Percentiles rank a stretch among this genome's conserved stretches.
These are phyloP conservation scores for sheep (Ovis aries) DNA, from an alignment of 2,113 vertebrate genomes.

Conservation along the genomic window DNA sequence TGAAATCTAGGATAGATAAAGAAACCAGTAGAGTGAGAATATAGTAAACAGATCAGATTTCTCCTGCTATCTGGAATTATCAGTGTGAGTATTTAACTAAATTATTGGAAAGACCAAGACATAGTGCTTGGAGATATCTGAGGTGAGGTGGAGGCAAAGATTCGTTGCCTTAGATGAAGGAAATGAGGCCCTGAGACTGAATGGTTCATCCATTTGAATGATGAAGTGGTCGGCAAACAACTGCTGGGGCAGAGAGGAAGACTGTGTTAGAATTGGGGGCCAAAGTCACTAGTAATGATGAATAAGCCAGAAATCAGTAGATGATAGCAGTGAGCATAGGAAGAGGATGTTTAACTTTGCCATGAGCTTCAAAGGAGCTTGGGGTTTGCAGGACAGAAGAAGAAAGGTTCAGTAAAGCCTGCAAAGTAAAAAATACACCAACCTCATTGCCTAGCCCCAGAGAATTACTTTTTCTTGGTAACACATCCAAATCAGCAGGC, in stretches of 20 bases:
- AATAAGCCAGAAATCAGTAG: background rate
- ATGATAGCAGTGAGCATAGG: background rate
- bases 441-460: background rate
- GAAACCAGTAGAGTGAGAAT: background rate
- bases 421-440: background rate
- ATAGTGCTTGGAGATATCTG: background rate
- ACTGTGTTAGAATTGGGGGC: background rate
- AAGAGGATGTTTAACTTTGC: background rate
- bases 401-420: background rate
- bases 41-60: background rate
- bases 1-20: background rate
- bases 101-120: background rate
- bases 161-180: background rate
- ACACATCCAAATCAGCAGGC: background rate
- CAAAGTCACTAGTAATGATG: background rate
- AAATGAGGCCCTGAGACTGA: background rate
- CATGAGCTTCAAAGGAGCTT: background rate
- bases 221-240: background rate
- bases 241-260: background rate
- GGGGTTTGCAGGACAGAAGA: background rate
- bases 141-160: background rate
- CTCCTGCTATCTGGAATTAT: background rate
- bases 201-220: background rate
- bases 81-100: background rate
- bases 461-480: background rate